Percentiles rank a stretch among this genome's conserved stretches.
These are phyloP conservation scores for Gila orcuttii DNA, from an alignment of 2,113 vertebrate genomes.

Conservation along the genomic window DNA sequence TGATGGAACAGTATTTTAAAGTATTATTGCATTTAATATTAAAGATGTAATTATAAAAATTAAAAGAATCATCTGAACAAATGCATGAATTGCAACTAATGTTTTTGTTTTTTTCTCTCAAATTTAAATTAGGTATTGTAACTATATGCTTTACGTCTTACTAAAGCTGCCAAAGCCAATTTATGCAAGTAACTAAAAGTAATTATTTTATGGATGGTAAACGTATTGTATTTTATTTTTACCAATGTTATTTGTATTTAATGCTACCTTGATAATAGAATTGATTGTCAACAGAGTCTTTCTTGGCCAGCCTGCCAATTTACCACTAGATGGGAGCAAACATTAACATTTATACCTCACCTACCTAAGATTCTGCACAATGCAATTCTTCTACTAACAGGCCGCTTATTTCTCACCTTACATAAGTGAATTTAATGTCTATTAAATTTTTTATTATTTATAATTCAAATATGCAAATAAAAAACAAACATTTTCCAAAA, in stretches of 20 bases:
- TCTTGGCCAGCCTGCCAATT: background rate
- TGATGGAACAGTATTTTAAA: background rate
- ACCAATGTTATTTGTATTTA: background rate
- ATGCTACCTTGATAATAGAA: background rate
- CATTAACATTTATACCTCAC: background rate
- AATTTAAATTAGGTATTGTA: background rate
- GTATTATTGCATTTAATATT: background rate
- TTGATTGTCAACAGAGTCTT: background rate
- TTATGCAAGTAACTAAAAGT: background rate
- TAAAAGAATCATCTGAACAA: background rate
- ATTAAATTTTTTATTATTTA: background rate
- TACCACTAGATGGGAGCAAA: slow-evolving; percentile 11
- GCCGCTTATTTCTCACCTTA: background rate
- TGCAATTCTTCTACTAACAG: background rate
- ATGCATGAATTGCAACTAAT: background rate
- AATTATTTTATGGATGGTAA: background rate
- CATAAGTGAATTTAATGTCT: background rate
- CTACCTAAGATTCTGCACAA: too few species aligned
- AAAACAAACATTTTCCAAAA: background rate
- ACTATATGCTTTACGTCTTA: background rate
- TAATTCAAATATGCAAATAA: background rate
- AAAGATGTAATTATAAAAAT: background rate
- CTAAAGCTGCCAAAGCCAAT: background rate
- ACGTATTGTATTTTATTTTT: background rate
- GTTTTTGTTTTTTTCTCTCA: background rate